phyloP scores from a whole-genome alignment of 53 echinoderm and acorn worm genomes.

The Glandiceps talaboti region DNA sequence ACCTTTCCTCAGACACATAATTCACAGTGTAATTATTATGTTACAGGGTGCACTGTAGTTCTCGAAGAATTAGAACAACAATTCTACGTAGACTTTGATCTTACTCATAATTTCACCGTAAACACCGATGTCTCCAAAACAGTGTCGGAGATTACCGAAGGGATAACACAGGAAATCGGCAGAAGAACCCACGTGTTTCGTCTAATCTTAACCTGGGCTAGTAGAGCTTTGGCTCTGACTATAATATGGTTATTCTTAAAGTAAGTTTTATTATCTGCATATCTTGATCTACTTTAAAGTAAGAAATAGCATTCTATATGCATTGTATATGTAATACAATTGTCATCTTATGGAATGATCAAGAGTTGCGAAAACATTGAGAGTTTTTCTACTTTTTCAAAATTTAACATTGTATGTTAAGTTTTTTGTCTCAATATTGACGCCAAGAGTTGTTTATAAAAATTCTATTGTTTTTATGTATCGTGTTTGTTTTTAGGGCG shows the following conservation, averaged over 20 bases:
- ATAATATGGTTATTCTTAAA: slow-evolving; percentile 54
- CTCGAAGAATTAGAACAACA: slow-evolving; percentile 39
- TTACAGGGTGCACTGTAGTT: slow-evolving; percentile 8
- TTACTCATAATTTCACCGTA: slow-evolving; percentile 44
- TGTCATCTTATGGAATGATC: too few species aligned
- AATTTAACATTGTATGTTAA: background rate
- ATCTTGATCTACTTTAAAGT: too few species aligned
- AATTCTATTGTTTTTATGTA: too few species aligned
- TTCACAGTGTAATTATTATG: too few species aligned
- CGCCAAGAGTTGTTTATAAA: background rate
- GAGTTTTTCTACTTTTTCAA: too few species aligned
- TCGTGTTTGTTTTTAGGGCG: slow-evolving; percentile 31
- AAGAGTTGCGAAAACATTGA: too few species aligned
- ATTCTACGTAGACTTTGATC: slow-evolving; percentile 55
- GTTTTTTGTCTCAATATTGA: background rate
- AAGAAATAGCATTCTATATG: too few species aligned
- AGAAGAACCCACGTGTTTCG: slow-evolving; percentile 36
- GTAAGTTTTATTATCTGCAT: too few species aligned
- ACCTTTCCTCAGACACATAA: too few species aligned
- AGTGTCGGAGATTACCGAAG: slow-evolving; percentile 36
- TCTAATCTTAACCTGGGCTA: slow-evolving; percentile 39
- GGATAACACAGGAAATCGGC: slow-evolving; percentile 58
- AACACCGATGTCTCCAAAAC: slow-evolving; percentile 55
- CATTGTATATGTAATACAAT: too few species aligned
- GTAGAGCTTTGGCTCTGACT: slow-evolving; percentile 40